Conservation (phyloP, 2,888 invertebrate species). For the Ochropleura plecta region DNA sequence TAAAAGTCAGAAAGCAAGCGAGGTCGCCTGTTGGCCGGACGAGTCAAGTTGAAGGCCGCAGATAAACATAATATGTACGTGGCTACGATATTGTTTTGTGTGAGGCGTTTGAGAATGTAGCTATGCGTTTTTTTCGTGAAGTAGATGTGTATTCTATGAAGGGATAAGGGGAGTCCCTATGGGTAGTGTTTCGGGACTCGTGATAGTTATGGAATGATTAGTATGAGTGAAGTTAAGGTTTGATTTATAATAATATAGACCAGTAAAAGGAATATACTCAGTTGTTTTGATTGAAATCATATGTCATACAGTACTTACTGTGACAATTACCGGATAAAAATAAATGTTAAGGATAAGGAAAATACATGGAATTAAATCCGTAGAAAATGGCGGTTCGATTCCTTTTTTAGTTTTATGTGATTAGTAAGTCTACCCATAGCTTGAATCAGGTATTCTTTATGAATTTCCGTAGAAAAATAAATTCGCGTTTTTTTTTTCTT, state of each 20-base stretch:
- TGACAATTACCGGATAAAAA: too few species aligned
- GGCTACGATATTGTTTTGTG: constrained; percentile 43
- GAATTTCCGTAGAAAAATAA: constrained; percentile 16
- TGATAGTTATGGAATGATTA: not conserved
- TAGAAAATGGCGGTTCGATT: not conserved
- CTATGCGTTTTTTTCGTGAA: constrained; percentile 30
- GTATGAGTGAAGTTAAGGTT: not conserved
- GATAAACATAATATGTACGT: constrained; percentile 52
- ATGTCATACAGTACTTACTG: not conserved
- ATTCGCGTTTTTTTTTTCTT: not conserved
- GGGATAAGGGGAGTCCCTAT: constrained; percentile 15
- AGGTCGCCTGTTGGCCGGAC: constrained; percentile 62
- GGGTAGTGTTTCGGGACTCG: constrained; percentile 17
- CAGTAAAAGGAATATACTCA: too few species aligned
- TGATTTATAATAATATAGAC: not conserved
- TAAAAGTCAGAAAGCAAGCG: constrained; percentile 62
- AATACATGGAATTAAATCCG: not conserved
- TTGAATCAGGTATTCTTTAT: constrained; percentile 18
- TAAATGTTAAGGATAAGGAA: not conserved
- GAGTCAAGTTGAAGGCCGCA: constrained; percentile 73
- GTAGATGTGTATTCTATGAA: not conserved
- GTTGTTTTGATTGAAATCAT: not conserved
- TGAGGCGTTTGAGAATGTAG: constrained; percentile 22
- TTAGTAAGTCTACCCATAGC: not conserved
- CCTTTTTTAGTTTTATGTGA: not conserved